These are phyloP conservation scores for Periophthalmodon schlosseri DNA, from an alignment of 2,113 vertebrate genomes.

Conservation along the genomic window DNA sequence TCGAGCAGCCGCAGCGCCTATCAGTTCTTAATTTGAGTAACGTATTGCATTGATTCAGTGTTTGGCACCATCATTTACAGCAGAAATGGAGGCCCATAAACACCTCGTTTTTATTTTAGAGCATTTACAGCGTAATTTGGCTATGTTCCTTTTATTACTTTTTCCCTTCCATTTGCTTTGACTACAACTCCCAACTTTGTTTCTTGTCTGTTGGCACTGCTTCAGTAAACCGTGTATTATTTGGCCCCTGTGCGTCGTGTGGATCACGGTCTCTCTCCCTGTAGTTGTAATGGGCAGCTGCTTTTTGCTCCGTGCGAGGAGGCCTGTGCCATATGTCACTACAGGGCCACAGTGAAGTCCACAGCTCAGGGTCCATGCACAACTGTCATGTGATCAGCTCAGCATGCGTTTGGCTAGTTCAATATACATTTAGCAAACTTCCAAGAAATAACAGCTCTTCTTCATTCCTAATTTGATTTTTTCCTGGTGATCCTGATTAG, in stretches of 20 bases:
- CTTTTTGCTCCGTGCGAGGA: not conserved
- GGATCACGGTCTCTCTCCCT: not conserved
- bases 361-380: not conserved
- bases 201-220: not conserved
- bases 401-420: not conserved
- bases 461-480: not conserved
- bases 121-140: not conserved
- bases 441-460: not conserved
- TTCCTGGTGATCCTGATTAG: not conserved
- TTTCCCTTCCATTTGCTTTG: not conserved
- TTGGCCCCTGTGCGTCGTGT: not conserved
- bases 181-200: not conserved
- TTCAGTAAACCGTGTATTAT: not conserved
- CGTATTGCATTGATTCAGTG: not conserved
- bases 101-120: not conserved
- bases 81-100: not conserved
- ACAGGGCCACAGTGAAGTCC: not conserved
- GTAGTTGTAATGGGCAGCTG: not conserved
- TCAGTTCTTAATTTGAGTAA: not conserved
- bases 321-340: slow-evolving; percentile 5
- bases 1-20: not conserved
- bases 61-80: not conserved
- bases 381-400: not conserved
- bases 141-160: not conserved
- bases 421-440: not conserved